Evolutionary conservation across 2,888 invertebrate genomes (phyloP).

Genomic region (Heliconius ethilla): DNA sequence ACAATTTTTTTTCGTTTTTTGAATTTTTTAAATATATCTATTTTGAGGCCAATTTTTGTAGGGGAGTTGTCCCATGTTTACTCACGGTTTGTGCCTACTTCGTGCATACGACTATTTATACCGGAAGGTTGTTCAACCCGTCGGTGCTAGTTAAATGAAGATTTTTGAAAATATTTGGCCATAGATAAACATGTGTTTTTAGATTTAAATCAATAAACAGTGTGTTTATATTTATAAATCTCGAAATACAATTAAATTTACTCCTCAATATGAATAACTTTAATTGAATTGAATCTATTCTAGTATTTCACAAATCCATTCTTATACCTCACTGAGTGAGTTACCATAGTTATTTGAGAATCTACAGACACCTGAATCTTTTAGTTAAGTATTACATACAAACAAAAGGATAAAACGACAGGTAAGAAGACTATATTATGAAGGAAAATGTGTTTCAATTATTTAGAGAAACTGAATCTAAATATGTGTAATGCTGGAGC

Average conservation of each 20-base stretch:
- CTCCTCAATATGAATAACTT: no score
- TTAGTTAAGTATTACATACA: no score
- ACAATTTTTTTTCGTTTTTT: neutral
- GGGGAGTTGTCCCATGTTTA: constrained; percentile 56
- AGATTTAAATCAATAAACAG: no score
- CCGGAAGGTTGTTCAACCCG: constrained; percentile 75
- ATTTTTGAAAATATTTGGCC: neutral
- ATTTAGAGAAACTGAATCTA: constrained; percentile 9
- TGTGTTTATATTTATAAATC: no score
- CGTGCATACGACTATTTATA: constrained; percentile 70
- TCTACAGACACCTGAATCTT: neutral
- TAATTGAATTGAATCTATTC: no score
- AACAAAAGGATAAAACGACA: neutral
- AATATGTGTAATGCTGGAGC: constrained; percentile 61
- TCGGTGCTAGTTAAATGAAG: constrained; percentile 39
- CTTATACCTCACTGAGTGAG: neutral
- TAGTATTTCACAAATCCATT: no score
- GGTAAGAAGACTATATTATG: neutral
- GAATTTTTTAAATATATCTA: neutral
- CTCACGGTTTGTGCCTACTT: constrained; percentile 58
- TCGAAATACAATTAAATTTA: no score
- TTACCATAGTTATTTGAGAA: neutral
- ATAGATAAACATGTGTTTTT: neutral
- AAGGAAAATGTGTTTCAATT: neutral
- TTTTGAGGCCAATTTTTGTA: constrained; percentile 47